Percentiles rank a stretch among this genome's conserved stretches.
phyloP scores from a whole-genome alignment of 2,113 vertebrate species.

The Alligator sinensis region DNA sequence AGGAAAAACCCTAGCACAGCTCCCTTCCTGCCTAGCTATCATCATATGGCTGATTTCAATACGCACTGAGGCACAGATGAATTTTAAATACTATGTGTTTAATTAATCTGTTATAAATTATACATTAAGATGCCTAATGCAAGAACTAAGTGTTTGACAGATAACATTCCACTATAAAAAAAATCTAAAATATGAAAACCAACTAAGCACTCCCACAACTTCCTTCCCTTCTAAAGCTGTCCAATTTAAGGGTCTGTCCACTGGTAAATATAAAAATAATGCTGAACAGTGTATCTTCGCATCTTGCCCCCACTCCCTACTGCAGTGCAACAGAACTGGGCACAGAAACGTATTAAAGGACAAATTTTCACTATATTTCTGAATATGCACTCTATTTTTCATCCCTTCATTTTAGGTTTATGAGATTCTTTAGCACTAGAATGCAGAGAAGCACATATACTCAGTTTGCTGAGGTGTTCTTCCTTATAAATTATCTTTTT shows the following conservation, averaged over 20 bases:
- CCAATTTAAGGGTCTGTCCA: too few relatives aligned
- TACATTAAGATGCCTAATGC: background rate
- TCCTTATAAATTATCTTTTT: background rate
- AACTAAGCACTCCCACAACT: background rate
- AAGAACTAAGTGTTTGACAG: background rate
- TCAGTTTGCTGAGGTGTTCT: background rate
- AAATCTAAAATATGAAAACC: background rate
- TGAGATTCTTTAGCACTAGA: background rate
- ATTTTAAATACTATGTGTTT: background rate
- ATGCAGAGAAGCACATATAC: background rate
- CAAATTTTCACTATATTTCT: background rate
- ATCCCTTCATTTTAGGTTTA: background rate
- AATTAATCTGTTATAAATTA: background rate
- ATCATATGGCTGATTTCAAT: background rate
- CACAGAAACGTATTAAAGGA: background rate
- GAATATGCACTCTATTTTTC: background rate
- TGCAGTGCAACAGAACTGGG: too few relatives aligned
- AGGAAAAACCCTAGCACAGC: too few relatives aligned
- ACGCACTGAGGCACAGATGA: background rate
- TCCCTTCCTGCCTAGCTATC: background rate
- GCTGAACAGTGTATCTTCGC: too few relatives aligned
- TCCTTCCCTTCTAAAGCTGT: too few relatives aligned
- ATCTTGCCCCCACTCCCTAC: too few relatives aligned
- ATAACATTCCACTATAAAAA: background rate
- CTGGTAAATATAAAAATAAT: too few relatives aligned